These are phyloP conservation scores for Sander vitreus DNA, from an alignment of 2,113 vertebrate species.

Conservation along the genomic window DNA sequence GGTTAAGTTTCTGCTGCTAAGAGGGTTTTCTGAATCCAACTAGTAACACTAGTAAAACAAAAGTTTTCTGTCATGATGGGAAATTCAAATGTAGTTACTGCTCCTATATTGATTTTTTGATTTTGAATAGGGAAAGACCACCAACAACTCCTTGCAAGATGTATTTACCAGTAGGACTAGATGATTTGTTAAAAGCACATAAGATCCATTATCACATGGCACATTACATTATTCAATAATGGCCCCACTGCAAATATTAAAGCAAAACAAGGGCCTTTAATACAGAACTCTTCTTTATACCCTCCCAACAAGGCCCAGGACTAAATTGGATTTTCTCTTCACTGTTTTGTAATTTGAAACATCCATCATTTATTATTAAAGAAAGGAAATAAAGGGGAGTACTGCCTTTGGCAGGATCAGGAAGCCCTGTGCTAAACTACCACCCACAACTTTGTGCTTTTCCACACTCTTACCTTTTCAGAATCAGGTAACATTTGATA, in stretches of 20 bases:
- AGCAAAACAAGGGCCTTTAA: conserved; percentile 75
- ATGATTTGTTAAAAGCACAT: conserved; percentile 94
- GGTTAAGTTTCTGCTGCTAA: not conserved
- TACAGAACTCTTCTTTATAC: conserved; percentile 73
- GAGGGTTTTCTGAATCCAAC: not conserved
- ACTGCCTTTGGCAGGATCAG: conserved; percentile 71
- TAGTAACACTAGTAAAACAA: not conserved
- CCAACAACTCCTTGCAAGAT: conserved; percentile 83
- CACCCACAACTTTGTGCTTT: conserved; percentile 51
- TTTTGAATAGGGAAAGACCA: conserved; percentile 86
- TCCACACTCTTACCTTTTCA: conserved; percentile 39
- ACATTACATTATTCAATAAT: conserved; percentile 93
- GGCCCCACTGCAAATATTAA: conserved; percentile 87
- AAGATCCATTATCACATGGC: conserved; percentile 89
- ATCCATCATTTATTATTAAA: conserved; percentile 99
- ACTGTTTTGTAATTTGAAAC: conserved; percentile 93
- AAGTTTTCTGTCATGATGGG: not conserved
- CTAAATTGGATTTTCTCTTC: conserved; percentile 96
- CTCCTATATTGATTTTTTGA: conserved; percentile 46
- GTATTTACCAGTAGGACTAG: conserved; percentile 81
- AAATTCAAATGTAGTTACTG: not conserved
- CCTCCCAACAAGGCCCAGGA: conserved; percentile 85
- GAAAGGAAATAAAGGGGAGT: conserved; percentile 72
- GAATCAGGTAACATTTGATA: conserved; percentile 28
- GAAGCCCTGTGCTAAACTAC: conserved; percentile 36